Evolutionary conservation across 1,140 invertebrate genomes (phyloP), one percentile per base, ranked within the genome.

Genomic region (Aphelenchoides besseyi): DNA sequence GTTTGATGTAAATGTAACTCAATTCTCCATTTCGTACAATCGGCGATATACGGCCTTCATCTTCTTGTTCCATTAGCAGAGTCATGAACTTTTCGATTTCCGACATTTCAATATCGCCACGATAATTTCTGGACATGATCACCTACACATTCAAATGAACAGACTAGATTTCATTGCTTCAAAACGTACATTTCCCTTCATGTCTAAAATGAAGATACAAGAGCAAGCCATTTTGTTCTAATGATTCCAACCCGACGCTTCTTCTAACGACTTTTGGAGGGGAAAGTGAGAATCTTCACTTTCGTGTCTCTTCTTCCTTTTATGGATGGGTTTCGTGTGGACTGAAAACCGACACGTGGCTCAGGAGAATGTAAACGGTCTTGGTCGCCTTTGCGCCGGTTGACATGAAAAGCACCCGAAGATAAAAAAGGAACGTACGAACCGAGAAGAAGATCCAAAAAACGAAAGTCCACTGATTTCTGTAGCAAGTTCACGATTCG

Each of bases 51-150:
- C 59, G 78, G 73, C 79, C 82, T 29, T 94, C 93, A 85, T 99
- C 96, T 84, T 99, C 97, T 75, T 92, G 92, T 28, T 83, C 82
- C 72, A 83, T 77, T 9, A 98, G 87, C 26, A 97, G 86, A 0
- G 95, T 92, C 93, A 99, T 97, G 80, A 99, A 99, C 85, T 98
- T 98, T 82, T 99, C 97, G 69, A 98, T 98, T 0, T 93, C 91
- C 29, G 91, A 90, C 87, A 95, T 91, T 81, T 98, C 96, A 52
- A 98, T 93, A 87, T 98, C 95, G 0, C 96, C 97, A 29, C 97
- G 89, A 85, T 98, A 99, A 83, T 97, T 99, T 37, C 95, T 89
- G 37, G 94, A 96, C 85, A 99, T 97, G 79, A 99, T 88, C 16
- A 91, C 92, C 82, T 83, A 69, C 68, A 83, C 64, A 36, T 75